Percentiles rank a stretch among this genome's conserved stretches.
Conservation (phyloP, 1,140 invertebrate genomes). For the silkworm (Bombyx mori) region ASM3026992v2 NC_085130.1:9828001-9828500, state of each 20-base stretch:
- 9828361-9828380: not conserved
- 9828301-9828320: not conserved
- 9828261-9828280: not conserved
- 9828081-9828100: not conserved
- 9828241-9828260: not conserved
- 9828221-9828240: not conserved
- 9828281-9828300: not conserved
- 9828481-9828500: constrained; percentile 19
- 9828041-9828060: constrained; percentile 23
- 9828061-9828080: constrained; percentile 18
- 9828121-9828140: not conserved
- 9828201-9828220: not conserved
- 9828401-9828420: not conserved
- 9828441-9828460: not conserved
- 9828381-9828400: not conserved
- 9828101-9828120: not conserved
- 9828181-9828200: not conserved
- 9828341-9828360: not conserved
- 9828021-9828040: not conserved
- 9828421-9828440: not conserved
- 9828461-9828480: not conserved
- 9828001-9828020: constrained; percentile 6
- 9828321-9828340: not conserved
- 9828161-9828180: not conserved
- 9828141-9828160: not conserved